These are phyloP conservation scores for Pagrus major DNA, from an alignment of 2,113 vertebrate genomes.

Conservation along the genomic window DNA sequence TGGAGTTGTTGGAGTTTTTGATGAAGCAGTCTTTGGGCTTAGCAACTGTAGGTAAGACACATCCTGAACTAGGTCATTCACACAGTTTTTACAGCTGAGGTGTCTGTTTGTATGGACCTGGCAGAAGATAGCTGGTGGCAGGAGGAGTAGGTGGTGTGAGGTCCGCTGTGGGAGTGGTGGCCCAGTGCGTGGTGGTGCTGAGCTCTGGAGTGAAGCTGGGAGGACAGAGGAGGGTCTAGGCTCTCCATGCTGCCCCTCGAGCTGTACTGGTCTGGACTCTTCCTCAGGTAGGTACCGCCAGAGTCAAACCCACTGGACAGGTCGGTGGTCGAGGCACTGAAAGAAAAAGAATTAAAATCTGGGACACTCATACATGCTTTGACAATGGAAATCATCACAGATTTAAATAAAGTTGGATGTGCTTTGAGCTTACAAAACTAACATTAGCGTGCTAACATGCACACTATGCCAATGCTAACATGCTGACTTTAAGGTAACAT, in stretches of 20 bases:
- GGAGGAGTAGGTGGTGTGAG: conserved; percentile 87
- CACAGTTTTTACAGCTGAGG: too few species aligned
- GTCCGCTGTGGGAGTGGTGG: conserved; percentile 43
- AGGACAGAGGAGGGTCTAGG: conserved; percentile 84
- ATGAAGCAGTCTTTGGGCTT: too few species aligned
- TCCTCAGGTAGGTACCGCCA: conserved; percentile 86
- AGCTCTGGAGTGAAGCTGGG: conserved; percentile 48
- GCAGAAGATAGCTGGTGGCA: conserved; percentile 91
- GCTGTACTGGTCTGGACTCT: conserved; percentile 95
- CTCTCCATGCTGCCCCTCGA: conserved; percentile 98
- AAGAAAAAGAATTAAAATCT: background rate
- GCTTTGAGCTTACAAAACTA: too few species aligned
- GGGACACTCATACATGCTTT: background rate
- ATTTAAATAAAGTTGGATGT: too few species aligned
- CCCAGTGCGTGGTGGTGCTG: conserved; percentile 63
- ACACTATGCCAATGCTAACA: too few species aligned
- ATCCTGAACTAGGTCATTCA: too few species aligned
- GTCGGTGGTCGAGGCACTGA: conserved; percentile 92
- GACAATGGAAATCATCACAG: background rate
- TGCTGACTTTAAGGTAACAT: too few species aligned
- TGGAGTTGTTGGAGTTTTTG: too few species aligned
- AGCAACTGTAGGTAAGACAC: too few species aligned
- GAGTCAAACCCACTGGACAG: conserved; percentile 86
- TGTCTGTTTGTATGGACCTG: conserved; percentile 79
- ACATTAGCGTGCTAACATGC: too few species aligned